Percentiles rank a stretch among this genome's conserved stretches.
These are phyloP conservation scores for Thalassophryne amazonica DNA, from an alignment of 2,797 vertebrate species.

Conservation along the genomic window DNA sequence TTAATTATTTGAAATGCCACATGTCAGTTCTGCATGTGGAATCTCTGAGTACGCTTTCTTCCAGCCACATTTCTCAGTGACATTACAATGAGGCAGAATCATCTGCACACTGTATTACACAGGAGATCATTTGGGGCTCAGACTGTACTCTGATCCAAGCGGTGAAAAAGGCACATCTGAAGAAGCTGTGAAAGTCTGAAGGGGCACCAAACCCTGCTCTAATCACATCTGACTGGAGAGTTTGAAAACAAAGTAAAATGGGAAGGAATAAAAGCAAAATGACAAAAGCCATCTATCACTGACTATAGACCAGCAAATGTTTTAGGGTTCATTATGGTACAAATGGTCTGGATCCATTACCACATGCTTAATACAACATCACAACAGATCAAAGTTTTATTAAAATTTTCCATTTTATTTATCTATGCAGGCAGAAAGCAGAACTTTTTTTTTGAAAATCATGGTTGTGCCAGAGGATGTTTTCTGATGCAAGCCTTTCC, in stretches of 20 bases:
- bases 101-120: no score
- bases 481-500: constrained; percentile 24
- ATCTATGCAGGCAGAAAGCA: constrained; percentile 27
- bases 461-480: constrained; percentile 16
- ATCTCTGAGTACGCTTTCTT: no score
- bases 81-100: no score
- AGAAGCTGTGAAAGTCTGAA: background rate
- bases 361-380: constrained; percentile 18
- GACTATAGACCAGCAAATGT: background rate
- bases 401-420: constrained; percentile 37
- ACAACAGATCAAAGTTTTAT: constrained; percentile 37
- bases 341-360: constrained; percentile 20
- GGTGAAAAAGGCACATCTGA: background rate
- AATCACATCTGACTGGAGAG: background rate
- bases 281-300: background rate
- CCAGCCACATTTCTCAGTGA: no score
- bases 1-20: no score
- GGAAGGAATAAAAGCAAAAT: background rate
- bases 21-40: no score
- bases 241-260: background rate
- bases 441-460: constrained; percentile 24
- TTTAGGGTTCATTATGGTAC: constrained; percentile 21
- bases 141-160: background rate
- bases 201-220: background rate
- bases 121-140: no score